Base-by-base conservation (phyloP, 2,888 invertebrate species). In the Microplitis manilae region DNA sequence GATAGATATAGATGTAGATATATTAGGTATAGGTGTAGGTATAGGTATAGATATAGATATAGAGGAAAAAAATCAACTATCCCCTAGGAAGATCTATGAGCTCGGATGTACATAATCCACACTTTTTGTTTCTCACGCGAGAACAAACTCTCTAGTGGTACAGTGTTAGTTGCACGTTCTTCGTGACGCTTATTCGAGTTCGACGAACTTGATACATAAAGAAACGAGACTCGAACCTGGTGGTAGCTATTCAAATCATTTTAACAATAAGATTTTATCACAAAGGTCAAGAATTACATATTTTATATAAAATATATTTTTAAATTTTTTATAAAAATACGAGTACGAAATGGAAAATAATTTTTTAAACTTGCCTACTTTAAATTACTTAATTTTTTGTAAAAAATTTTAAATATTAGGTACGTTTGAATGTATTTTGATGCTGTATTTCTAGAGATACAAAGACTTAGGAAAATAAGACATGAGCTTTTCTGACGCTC, bases 391-490 rank as follows among this genome's bases (percentile, higher is more conserved):
- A 30, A 30, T 30, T 30, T 30, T 30, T 30, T 30, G 30, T 30
- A 30, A 30, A 30, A 30, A 30, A 30, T 30, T 30, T 30, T 30
- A 30, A 30, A 30, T 30, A 30, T 30, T 30, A 30, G 4, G 30
- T 30, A 30, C 30, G 4, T 2, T 0, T 30, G 30, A 2, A 30
- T 30, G 30, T 30, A 30, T 30, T 30, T 30, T 30, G 30, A 50
- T 50, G 50, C 9, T 13, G 50, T 13, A 50, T 50, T 50, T 50
- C 50, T 13, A 50, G 50, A 84, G 86, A 87, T 88, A 87, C 86
- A 86, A 88, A 89, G 88, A 89, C 83, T 84, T 88, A 89, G 13
- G 6, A 50, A 9, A 50, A 50, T 50, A 50, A 50, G 50, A 50
- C 50, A 50, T 50, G 50, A 50, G 50, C 50, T 50, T 50, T 50